These are phyloP conservation scores for Diachrysia chrysitis DNA, from an alignment of 2,888 invertebrate species.

Conservation along the genomic window DNA sequence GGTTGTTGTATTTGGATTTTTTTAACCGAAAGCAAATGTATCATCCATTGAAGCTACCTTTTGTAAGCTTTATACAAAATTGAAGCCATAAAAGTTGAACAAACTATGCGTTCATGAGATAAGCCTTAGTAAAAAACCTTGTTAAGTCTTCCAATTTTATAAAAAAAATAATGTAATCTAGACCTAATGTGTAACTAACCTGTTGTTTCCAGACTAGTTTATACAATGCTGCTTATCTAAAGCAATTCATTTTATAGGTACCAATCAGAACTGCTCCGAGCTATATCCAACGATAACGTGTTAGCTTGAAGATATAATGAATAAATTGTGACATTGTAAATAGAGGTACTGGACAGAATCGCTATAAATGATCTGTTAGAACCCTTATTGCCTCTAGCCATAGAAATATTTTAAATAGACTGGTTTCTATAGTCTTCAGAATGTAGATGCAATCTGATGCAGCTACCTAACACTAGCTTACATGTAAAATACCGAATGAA, in stretches of 20 bases:
- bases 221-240: constrained; percentile 34
- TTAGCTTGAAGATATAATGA: constrained; percentile 56
- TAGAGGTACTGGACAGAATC: constrained; percentile 35
- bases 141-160: neutral
- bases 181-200: constrained; percentile 4
- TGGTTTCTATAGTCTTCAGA: constrained; percentile 11
- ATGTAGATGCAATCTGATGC: constrained; percentile 1
- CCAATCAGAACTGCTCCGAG: constrained; percentile 40
- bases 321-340: constrained; percentile 51
- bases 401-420: constrained; percentile 33
- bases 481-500: neutral
- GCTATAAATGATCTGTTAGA: constrained; percentile 38
- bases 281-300: constrained; percentile 42
- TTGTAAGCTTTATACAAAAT: neutral
- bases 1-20: constrained; percentile 53
- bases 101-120: neutral
- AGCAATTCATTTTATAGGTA: constrained; percentile 32
- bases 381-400: constrained; percentile 27
- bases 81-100: neutral
- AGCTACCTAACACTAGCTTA: neutral
- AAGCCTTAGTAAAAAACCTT: neutral
- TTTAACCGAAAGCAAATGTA: constrained; percentile 37
- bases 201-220: constrained; percentile 12
- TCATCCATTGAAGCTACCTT: constrained; percentile 17
- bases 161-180: neutral